A percentile compares a stretch with the other conserved stretches of the same genome.
These are phyloP conservation scores for Xanthorhoe designata DNA, from an alignment of 2,888 invertebrate genomes.

Conservation along the genomic window DNA sequence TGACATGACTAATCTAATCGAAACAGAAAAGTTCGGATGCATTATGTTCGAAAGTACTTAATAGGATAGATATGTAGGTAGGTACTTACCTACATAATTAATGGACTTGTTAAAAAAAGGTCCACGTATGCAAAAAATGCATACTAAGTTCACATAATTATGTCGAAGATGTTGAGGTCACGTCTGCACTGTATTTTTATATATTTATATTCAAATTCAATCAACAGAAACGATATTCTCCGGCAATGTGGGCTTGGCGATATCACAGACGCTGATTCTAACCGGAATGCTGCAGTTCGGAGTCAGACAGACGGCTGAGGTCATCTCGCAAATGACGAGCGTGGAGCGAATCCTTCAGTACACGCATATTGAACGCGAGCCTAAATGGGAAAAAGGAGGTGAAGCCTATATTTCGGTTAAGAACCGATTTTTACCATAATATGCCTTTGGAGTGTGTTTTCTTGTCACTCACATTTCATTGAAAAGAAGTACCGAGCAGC, in stretches of 20 bases:
- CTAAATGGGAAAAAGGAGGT: slow-evolving; percentile 82
- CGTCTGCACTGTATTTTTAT: neutral
- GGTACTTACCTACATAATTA: too few relatives aligned
- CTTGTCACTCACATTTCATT: too few relatives aligned
- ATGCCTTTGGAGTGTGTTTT: too few relatives aligned
- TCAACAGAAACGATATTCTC: slow-evolving; percentile 78
- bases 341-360: slow-evolving; percentile 91
- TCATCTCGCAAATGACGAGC: slow-evolving; percentile 89
- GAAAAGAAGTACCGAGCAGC: too few relatives aligned
- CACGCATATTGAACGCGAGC: slow-evolving; percentile 88
- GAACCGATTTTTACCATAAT: too few relatives aligned
- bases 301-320: slow-evolving; percentile 89
- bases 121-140: too few relatives aligned
- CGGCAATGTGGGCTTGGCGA: slow-evolving; percentile 89
- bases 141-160: too few relatives aligned
- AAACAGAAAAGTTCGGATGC: too few relatives aligned
- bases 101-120: too few relatives aligned
- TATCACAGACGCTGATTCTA: slow-evolving; percentile 88
- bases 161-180: neutral
- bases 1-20: too few relatives aligned
- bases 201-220: neutral
- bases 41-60: too few relatives aligned
- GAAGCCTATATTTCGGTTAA: slow-evolving; percentile 3
- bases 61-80: too few relatives aligned
- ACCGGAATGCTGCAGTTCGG: slow-evolving; percentile 91